A percentile compares a stretch with the other conserved stretches of the same genome.
Evolutionary conservation across 1,140 invertebrate genomes (phyloP).

Genomic region (Agrilus planipennis): DNA sequence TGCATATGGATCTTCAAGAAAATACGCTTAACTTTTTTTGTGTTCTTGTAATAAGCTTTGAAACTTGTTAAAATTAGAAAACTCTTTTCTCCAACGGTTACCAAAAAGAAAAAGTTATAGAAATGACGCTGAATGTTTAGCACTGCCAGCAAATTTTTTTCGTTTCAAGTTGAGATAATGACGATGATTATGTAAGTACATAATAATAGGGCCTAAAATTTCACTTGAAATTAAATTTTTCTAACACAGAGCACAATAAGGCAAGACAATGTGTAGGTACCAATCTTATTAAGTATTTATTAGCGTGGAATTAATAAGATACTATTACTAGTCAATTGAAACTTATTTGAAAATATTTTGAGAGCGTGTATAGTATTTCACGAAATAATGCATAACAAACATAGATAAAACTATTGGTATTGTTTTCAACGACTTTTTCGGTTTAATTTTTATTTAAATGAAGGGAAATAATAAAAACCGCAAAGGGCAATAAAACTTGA

Average conservation of each 20-base stretch:
- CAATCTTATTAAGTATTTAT: constrained; percentile 18
- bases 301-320: constrained; percentile 16
- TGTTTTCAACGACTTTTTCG: background rate
- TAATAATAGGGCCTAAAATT: constrained; percentile 18
- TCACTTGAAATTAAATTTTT: constrained; percentile 21
- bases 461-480: too few species aligned
- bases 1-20: too few species aligned
- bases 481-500: too few species aligned
- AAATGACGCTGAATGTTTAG: background rate
- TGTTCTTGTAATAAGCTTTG: too few species aligned
- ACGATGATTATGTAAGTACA: constrained; percentile 14
- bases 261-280: constrained; percentile 23
- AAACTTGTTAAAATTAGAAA: too few species aligned
- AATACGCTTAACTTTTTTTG: too few species aligned
- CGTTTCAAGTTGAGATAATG: constrained; percentile 5
- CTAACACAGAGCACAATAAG: constrained; percentile 24
- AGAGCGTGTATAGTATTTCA: constrained; percentile 9
- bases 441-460: too few species aligned
- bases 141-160: constrained; percentile 5
- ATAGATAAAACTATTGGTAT: background rate
- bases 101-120: too few species aligned
- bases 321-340: constrained; percentile 31
- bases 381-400: background rate
- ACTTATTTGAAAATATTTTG: constrained; percentile 20
- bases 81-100: too few species aligned